Conservation (phyloP, 2,797 vertebrate genomes). For the Malacoraja senta region DNA sequence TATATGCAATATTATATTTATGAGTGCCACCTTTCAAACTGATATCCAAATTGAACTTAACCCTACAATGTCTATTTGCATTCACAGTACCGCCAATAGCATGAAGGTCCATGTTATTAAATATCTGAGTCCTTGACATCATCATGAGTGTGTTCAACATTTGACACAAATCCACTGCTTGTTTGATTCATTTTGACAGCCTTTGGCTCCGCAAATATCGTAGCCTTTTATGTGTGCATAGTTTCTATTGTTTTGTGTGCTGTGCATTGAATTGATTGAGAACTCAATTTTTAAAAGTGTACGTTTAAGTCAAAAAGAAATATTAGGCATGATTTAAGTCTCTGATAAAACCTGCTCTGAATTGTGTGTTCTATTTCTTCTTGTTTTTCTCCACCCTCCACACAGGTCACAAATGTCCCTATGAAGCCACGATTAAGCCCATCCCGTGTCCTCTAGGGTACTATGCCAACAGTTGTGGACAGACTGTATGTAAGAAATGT, state of each 20-base stretch:
- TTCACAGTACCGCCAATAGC: neutral
- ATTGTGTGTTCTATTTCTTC: neutral
- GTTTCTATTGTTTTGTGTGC: too few species aligned
- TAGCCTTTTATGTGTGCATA: neutral
- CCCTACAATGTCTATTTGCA: neutral
- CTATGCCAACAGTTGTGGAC: neutral
- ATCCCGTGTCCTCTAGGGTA: neutral
- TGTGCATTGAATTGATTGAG: neutral
- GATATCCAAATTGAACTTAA: neutral
- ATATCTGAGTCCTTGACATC: constrained; percentile 19
- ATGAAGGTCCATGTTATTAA: constrained; percentile 14
- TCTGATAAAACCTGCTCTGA: neutral
- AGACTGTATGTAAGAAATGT: neutral
- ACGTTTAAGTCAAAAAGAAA: neutral
- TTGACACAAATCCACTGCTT: neutral
- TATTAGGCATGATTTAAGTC: neutral
- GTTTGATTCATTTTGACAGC: constrained; percentile 28
- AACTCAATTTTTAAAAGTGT: neutral
- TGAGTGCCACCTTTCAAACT: neutral
- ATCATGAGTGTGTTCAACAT: neutral
- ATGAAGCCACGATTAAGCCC: neutral
- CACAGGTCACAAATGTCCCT: neutral
- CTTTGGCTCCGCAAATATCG: neutral
- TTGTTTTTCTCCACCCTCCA: too few species aligned
- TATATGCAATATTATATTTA: neutral